Percentiles rank a stretch among this genome's conserved stretches.
These are phyloP conservation scores for Mylabris phalerata DNA, from an alignment of 1,140 invertebrate genomes.

Conservation along the genomic window DNA sequence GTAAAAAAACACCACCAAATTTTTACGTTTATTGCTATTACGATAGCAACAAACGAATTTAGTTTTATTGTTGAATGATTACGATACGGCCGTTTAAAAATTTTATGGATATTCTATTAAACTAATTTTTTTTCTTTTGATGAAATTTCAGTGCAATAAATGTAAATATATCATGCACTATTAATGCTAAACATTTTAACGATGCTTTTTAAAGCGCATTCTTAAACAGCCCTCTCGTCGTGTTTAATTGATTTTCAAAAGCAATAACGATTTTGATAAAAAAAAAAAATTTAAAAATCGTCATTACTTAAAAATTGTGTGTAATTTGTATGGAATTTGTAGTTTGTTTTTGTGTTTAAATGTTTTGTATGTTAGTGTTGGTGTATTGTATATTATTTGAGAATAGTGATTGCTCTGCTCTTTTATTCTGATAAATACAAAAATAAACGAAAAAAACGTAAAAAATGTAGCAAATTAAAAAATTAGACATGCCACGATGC, in stretches of 20 bases:
- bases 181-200: constrained; percentile 6
- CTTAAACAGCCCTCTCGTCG: constrained; percentile 22
- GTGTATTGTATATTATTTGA: constrained; percentile 21
- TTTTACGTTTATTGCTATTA: no score
- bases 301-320: not conserved
- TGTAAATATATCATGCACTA: constrained; percentile 8
- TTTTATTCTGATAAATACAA: constrained; percentile 24
- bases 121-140: no score
- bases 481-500: constrained; percentile 36
- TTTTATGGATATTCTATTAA: no score
- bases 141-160: constrained; percentile 1
- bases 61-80: no score
- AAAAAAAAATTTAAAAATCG: constrained; percentile 2
- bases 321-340: not conserved
- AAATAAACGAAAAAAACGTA: constrained; percentile 23
- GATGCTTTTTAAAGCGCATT: constrained; percentile 13
- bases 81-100: no score
- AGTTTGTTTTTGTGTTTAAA: not conserved
- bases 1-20: no score
- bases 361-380: constrained; percentile 18
- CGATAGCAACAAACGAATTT: no score
- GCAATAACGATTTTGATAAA: constrained; percentile 9
- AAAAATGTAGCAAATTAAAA: constrained; percentile 31
- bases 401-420: constrained; percentile 37
- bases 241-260: constrained; percentile 6